These are phyloP conservation scores for Sula dactylatra DNA, from an alignment of 2,113 vertebrate genomes.

Conservation along the genomic window DNA sequence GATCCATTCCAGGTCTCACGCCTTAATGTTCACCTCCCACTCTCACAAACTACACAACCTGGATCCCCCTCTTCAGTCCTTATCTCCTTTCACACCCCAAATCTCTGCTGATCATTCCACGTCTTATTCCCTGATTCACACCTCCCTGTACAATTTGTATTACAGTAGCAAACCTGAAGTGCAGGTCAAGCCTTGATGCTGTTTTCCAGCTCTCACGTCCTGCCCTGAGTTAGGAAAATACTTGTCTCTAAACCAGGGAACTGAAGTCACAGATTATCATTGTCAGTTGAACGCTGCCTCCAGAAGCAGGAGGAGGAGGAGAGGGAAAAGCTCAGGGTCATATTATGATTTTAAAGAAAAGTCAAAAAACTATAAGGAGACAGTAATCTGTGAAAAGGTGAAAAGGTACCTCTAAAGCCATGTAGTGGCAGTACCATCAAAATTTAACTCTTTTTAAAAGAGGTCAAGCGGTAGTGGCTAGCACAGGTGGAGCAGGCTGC, in stretches of 20 bases:
- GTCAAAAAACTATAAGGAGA: background rate
- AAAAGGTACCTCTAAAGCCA: background rate
- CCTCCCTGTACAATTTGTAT: background rate
- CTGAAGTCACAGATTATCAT: background rate
- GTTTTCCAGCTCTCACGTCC: background rate
- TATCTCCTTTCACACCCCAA: background rate
- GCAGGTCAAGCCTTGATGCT: background rate
- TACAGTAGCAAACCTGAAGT: background rate
- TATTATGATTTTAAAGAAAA: background rate
- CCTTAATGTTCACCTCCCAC: background rate
- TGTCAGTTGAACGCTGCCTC: background rate
- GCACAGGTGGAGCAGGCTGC: background rate
- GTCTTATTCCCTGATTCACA: background rate
- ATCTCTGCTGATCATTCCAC: background rate
- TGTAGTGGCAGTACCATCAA: background rate
- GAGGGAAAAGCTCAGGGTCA: background rate
- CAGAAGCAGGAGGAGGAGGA: background rate
- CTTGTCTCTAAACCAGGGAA: background rate
- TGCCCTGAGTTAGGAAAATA: background rate
- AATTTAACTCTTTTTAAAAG: background rate
- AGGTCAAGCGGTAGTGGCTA: background rate
- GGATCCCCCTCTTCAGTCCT: background rate
- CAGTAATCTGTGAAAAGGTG: background rate
- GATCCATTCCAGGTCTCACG: background rate
- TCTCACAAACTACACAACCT: background rate